Base-by-base conservation (phyloP, 2,888 invertebrate genomes). In the Harpalus rufipes region DNA sequence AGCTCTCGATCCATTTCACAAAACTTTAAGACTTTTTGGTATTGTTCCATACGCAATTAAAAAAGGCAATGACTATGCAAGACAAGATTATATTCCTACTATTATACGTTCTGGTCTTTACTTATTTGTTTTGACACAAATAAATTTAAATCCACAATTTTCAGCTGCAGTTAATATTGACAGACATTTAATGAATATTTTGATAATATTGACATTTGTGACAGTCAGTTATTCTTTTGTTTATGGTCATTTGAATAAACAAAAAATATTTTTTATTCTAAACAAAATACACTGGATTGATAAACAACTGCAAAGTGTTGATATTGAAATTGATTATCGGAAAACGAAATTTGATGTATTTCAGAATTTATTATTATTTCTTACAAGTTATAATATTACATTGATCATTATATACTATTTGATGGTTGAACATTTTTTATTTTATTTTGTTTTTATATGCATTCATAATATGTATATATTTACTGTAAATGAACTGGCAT, bases 1-100 rank as follows among this genome's bases (percentile, higher is more conserved):
- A 4, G 72, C 72, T n/a, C 44, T 72, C 41, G 39, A 14, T 12
- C 14, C 39, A 72, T 16, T 72, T 41, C n/a, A 41, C 6, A 72
- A 72, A 72, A 6, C 39, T 14, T 72, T 18, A 32, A 72, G 72
- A 72, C 0, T 72, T 16, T 72, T 72, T 72, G 72, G 72, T 25
- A 41, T 16, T 16, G 6, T 72, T 8, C 32, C 72, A 41, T 72
- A 72, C 39, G 14, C 14, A 41, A 14, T 72, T 16, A 39, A 72
- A 72, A 14, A 72, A 72, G 32, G 32, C 44, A 14, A 72, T 41
- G 25, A 7, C 1, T 39, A 14, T 72, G 0, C 12, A 72, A 72
- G 14, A 41, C 39, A 25, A 41, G 41, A 63, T 63, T 63, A 63
- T 21, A 21, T 63, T 25, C 2, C 2, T 5, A 25, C 25, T 21